Conservation (phyloP, 2,888 invertebrate genomes). For the Masnerella sp. region DNA sequence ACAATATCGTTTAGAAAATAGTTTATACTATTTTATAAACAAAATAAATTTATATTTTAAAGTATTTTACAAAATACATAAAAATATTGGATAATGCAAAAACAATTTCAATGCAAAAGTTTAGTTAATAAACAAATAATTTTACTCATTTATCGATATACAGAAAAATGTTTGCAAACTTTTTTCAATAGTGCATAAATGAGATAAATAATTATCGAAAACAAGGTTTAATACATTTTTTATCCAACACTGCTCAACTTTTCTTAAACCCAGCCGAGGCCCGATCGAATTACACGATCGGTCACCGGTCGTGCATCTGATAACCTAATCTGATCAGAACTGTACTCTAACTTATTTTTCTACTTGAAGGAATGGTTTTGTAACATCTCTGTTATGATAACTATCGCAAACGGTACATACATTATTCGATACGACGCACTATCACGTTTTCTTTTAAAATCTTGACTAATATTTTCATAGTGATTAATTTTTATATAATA, state of each 20-base stretch:
- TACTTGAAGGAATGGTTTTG: constrained; percentile 40
- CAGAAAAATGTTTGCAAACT: no score
- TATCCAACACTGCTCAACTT: constrained; percentile 10
- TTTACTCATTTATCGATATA: no score
- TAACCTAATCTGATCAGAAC: constrained; percentile 44
- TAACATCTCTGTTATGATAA: constrained; percentile 52
- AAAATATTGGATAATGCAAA: no score
- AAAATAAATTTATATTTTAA: no score
- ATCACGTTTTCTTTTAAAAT: constrained; percentile 13
- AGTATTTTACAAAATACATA: no score
- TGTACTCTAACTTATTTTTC: constrained; percentile 32
- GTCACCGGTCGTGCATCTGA: constrained; percentile 51
- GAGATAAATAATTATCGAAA: not conserved
- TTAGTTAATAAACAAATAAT: no score
- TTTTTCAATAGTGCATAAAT: no score
- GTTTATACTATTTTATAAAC: no score
- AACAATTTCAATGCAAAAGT: no score
- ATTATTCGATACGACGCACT: constrained; percentile 26
- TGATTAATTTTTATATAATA: no score
- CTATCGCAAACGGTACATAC: constrained; percentile 40
- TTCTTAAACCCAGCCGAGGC: constrained; percentile 22
- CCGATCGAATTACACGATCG: constrained; percentile 55
- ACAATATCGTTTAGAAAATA: no score
- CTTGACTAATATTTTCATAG: constrained; percentile 4
- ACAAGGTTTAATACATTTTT: constrained; percentile 2